Base-by-base conservation (phyloP, 2,113 vertebrate genomes). In the Labrus mixtus region DNA sequence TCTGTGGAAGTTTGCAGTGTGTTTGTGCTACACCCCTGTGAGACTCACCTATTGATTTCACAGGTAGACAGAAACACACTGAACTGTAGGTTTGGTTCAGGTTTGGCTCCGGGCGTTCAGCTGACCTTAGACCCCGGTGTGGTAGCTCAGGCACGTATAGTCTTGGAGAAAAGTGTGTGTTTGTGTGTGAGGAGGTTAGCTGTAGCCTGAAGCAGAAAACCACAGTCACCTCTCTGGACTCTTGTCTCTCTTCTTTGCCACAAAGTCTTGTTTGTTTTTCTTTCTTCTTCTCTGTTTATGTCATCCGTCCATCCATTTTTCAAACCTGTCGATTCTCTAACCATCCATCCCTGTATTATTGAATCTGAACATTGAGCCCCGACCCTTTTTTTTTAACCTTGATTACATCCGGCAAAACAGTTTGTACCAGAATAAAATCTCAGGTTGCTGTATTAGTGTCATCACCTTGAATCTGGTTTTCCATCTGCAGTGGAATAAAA, bases 41-140 rank as follows among this genome's bases (percentile, higher is more conserved):
- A 59, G 56, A 16, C 15, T 19, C 1, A 25, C 6, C 1, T 57
- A 17, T 67, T 20, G 76, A 53, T 51, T 71, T 25, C 23, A 51
- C 33, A 37, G 13, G 17, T 11, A 51, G 23, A 56, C 62, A 68
- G 63, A 51, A 22, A 68, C 22, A 45, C 55, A 66, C 36, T 17
- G 0, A 37, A 59, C 43, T 76, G 29, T 19, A 36, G 33, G 23
- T 62, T 73, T 2, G 1, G 39, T 68, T 68, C 73, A 74, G 65
- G 54, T 68, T 23, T 73, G 60, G 64, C 75, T 75, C 36, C 6
- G 46, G 77, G 87, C 54, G 1, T 59, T 82, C 1, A 57, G 71
- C 41, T 53, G 80, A 87, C 58, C 61, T 85, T 68, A 78, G 71
- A 83, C 86, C 78, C 46, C 64, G 0, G 57, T 0, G 57, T 19